Evolutionary conservation across 2,797 vertebrate species (phyloP), one percentile per base, ranked within the genome.

Genomic region (Sternarchorhynchus goeldii): DNA sequence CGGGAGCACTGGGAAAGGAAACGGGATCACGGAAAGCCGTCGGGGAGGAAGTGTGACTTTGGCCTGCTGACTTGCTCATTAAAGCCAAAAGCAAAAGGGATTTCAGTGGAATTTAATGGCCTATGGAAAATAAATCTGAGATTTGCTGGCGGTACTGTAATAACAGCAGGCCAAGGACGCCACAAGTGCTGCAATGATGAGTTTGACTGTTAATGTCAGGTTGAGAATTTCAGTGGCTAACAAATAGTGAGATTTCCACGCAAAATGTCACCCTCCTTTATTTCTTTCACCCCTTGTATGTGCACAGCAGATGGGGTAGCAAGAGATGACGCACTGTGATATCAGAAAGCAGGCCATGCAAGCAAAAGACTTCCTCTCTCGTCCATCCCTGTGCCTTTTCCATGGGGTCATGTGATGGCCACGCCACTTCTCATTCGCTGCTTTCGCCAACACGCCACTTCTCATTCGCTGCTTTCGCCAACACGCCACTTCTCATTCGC

Each of bases 1-100:
- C 39, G 78, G 70, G 73, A 73, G 60, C 3, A 10, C 16, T 53
- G 58, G 70, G 65, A 69, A 73, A 75, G 69, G 69, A 73, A 73
- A 75, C 65, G 71, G 14, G 6, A 39, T 66, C 53, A 21, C 32
- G 62, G 65, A 53, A 73, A 63, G 17, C 57, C 68, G 63, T 45
- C 14, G n/a, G 73, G 69, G 74, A 72, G 36, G 64, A 83, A 73
- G 29, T 62, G 16, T 76, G 71, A 32, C 57, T 20, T 58, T 41
- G 39, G 34, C 57, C 29, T 73, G 4, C 57, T 34, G 17, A 31
- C 50, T 72, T 60, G 34, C 41, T 80, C 73, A 72, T 80, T 80
- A 80, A 60, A 56, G 10, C 53, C 31, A 50, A 66, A 71, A 60
- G 16, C 79, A 21, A 21, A 34, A 53, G 73, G 67, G 73, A 70